Evolutionary conservation across 2,888 invertebrate species (phyloP).

Genomic region (Plebejus melissa): DNA sequence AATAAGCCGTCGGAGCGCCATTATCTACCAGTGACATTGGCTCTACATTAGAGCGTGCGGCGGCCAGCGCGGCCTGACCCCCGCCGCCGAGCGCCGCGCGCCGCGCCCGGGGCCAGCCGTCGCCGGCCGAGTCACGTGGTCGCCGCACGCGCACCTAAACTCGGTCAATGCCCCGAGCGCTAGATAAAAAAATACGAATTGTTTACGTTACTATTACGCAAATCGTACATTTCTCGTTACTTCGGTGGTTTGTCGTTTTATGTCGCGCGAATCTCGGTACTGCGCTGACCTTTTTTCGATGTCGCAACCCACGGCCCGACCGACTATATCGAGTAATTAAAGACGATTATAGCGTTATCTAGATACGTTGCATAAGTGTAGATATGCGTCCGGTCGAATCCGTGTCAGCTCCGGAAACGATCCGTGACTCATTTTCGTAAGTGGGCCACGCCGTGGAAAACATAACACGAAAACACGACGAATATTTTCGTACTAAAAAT

Average conservation of each 20-base stretch:
- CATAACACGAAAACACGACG: not conserved
- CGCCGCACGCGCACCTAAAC: conserved; percentile 72
- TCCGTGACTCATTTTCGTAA: conserved; percentile 23
- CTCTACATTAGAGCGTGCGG: conserved; percentile 61
- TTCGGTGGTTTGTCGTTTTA: conserved; percentile 44
- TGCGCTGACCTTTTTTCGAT: not conserved
- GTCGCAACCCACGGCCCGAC: not conserved
- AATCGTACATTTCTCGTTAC: conserved; percentile 44
- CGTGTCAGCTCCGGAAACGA: conserved; percentile 25
- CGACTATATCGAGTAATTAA: conserved; percentile 25
- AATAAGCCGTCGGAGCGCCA: conserved; percentile 46
- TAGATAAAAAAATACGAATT: conserved; percentile 75
- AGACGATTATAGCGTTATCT: conserved; percentile 27
- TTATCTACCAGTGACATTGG: conserved; percentile 67
- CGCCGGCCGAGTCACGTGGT: conserved; percentile 71
- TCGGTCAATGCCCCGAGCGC: conserved; percentile 77
- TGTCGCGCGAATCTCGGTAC: conserved; percentile 23
- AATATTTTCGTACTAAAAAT: conserved; percentile 9
- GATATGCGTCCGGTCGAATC: conserved; percentile 35
- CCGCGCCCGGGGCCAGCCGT: conserved; percentile 38
- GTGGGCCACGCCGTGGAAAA: conserved; percentile 19
- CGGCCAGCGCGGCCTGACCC: conserved; percentile 42
- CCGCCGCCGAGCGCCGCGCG: conserved; percentile 28
- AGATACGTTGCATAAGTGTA: conserved; percentile 30
- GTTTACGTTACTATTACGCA: conserved; percentile 73